A percentile compares a stretch with the other conserved stretches of the same genome.
phyloP scores from a whole-genome alignment of 2,888 invertebrate species.

The Reticulitermes lucifugus region DNA sequence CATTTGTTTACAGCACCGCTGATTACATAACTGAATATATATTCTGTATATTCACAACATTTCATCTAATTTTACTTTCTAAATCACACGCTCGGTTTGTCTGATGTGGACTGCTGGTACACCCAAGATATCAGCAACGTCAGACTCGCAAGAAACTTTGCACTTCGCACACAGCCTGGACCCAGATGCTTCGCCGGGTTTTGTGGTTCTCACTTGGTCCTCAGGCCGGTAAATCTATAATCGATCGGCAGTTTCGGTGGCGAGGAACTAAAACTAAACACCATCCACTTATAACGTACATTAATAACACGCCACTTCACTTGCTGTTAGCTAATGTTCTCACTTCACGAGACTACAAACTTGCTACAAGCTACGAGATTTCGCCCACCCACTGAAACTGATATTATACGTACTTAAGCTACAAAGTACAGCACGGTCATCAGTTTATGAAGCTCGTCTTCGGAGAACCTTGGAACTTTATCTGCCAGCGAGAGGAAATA shows the following conservation, averaged over 20 bases:
- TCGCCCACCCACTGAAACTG: no score
- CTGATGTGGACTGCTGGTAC: no score
- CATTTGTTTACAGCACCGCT: no score
- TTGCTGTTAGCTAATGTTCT: conserved; percentile 7
- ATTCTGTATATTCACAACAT: no score
- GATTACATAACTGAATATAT: no score
- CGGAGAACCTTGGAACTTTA: no score
- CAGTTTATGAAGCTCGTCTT: no score
- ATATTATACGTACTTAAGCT: no score
- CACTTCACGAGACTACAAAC: neutral
- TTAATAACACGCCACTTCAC: conserved; percentile 29
- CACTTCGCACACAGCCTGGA: conserved; percentile 6
- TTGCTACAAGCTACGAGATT: neutral
- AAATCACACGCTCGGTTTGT: no score
- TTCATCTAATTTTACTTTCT: no score
- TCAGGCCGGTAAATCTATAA: conserved; percentile 26
- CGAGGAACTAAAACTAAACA: conserved; percentile 6
- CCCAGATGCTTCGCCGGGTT: conserved; percentile 29
- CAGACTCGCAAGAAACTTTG: conserved; percentile 15
- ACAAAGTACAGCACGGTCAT: no score
- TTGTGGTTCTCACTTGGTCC: conserved; percentile 26
- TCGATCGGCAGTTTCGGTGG: conserved; percentile 25
- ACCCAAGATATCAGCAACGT: conserved; percentile 12
- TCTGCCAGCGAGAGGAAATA: no score
- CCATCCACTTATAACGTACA: conserved; percentile 19